Evolutionary conservation across 2,113 vertebrate genomes (phyloP).

Genomic region (Oncorhynchus tshawytscha): DNA sequence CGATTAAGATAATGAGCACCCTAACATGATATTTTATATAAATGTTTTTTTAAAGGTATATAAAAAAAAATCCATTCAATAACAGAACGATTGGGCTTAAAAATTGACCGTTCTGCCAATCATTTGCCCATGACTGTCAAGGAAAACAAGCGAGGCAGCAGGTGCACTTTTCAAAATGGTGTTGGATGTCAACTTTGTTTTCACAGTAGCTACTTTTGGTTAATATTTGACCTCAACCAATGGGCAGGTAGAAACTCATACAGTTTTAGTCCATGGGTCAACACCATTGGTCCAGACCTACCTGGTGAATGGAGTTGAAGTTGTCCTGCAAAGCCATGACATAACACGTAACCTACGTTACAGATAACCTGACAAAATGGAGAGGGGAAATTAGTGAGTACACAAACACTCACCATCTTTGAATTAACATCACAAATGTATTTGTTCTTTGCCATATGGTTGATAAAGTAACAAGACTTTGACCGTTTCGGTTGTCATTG

Average conservation of each 20-base stretch:
- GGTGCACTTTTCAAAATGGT: background rate
- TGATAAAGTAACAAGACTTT: background rate
- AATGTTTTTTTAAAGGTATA: no score
- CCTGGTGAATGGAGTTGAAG: background rate
- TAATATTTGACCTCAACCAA: conserved; percentile 11
- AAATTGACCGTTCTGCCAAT: background rate
- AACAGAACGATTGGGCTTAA: no score
- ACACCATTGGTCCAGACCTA: background rate
- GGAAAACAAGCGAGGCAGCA: background rate
- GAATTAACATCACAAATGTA: background rate
- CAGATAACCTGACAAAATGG: conserved; percentile 62
- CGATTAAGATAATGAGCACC: no score
- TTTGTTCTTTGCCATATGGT: background rate
- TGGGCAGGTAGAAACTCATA: conserved; percentile 2
- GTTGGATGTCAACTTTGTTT: background rate
- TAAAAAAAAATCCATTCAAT: no score
- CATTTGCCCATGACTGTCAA: no score
- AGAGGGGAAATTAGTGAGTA: conserved; percentile 69
- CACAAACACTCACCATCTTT: background rate
- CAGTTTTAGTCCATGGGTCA: background rate
- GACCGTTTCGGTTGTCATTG: background rate
- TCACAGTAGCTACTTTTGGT: background rate
- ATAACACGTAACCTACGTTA: conserved; percentile 6
- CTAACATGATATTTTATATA: no score
- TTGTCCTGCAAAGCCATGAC: background rate